phyloP scores from a whole-genome alignment of 2,797 vertebrate genomes.

The Margarornis squamiger region DNA sequence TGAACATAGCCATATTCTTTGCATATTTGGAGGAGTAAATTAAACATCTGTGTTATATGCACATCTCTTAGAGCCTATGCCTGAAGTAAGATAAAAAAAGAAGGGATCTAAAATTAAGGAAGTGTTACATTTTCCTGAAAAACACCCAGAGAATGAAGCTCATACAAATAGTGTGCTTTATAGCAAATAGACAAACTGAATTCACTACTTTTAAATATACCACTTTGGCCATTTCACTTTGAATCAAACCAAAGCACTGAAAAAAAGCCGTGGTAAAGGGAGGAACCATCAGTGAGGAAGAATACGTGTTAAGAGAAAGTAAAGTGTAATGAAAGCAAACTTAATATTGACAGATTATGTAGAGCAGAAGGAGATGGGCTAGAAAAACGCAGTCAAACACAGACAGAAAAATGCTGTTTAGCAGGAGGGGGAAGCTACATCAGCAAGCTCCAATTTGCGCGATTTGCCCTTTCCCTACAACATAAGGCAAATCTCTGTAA shows the following conservation, averaged over 20 bases:
- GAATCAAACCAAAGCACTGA: background rate
- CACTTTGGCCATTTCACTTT: background rate
- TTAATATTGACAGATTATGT: conserved; percentile 29
- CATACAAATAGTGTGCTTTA: background rate
- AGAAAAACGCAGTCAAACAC: background rate
- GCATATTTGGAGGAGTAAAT: background rate
- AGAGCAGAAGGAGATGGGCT: conserved; percentile 38
- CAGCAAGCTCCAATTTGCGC: background rate
- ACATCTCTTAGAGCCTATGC: background rate
- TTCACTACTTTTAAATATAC: background rate
- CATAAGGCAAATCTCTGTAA: background rate
- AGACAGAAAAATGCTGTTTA: conserved; percentile 33
- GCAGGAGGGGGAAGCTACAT: background rate
- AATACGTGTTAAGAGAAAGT: background rate
- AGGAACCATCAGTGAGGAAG: background rate
- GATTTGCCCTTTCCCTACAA: background rate
- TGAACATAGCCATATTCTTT: background rate
- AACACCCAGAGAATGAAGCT: background rate
- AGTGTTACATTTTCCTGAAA: background rate
- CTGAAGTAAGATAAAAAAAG: background rate
- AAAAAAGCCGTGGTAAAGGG: background rate
- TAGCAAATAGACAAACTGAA: background rate
- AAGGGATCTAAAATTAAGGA: background rate
- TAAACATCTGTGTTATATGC: background rate
- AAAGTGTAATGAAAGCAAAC: conserved; percentile 23